phyloP scores from a whole-genome alignment of 2,888 invertebrate genomes.

The Dynastes hyllus region DNA sequence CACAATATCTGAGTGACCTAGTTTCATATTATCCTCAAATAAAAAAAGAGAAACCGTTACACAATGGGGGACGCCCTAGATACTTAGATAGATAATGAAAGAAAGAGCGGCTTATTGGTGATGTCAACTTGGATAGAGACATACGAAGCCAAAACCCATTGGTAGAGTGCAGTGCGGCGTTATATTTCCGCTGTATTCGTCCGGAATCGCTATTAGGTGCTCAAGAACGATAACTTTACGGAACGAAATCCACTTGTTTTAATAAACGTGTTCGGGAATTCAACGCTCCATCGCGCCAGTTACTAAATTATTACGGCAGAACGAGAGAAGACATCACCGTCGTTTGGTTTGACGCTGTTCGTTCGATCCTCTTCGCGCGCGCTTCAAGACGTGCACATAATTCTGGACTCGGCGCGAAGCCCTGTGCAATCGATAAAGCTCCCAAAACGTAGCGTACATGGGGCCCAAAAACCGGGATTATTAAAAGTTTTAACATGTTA shows the following conservation, averaged over 20 bases:
- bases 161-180: neutral
- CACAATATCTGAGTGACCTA: no score
- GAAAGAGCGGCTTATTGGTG: neutral
- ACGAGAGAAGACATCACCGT: slow-evolving; percentile 48
- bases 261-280: slow-evolving; percentile 54
- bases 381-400: slow-evolving; percentile 36
- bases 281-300: slow-evolving; percentile 53
- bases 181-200: slow-evolving; percentile 19
- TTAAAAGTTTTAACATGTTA: slow-evolving; percentile 59
- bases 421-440: slow-evolving; percentile 48
- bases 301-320: slow-evolving; percentile 50
- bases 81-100: neutral
- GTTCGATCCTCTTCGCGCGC: slow-evolving; percentile 10
- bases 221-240: slow-evolving; percentile 35
- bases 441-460: slow-evolving; percentile 35
- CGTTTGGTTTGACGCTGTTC: slow-evolving; percentile 41
- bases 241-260: slow-evolving; percentile 53
- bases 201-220: slow-evolving; percentile 29
- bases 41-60: no score
- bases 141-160: neutral
- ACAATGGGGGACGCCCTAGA: no score
- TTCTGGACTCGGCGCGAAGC: slow-evolving; percentile 27
- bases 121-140: no score
- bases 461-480: slow-evolving; percentile 52
- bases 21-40: no score